Conservation (phyloP, 2,888 invertebrate genomes). For the Drosophila quinaria region DNA sequence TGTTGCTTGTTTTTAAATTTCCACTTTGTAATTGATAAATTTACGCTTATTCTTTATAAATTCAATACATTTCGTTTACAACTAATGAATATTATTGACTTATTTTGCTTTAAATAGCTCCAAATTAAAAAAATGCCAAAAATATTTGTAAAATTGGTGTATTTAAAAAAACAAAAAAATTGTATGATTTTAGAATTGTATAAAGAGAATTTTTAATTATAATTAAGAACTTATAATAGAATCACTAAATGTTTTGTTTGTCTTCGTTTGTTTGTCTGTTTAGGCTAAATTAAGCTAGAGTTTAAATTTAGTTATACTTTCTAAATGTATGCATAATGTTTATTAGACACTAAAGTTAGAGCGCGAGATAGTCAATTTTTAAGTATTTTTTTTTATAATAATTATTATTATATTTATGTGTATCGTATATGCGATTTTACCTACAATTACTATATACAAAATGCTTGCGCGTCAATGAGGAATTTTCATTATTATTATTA, state of each 20-base stretch:
- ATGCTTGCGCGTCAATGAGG: constrained; percentile 74
- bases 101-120: constrained; percentile 46
- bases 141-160: constrained; percentile 38
- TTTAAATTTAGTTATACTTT: constrained; percentile 64
- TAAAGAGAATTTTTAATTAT: constrained; percentile 41
- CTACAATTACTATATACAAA: constrained; percentile 73
- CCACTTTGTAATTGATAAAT: constrained; percentile 34
- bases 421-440: constrained; percentile 52
- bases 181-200: constrained; percentile 44
- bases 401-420: constrained; percentile 20
- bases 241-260: constrained; percentile 80
- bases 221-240: constrained; percentile 75
- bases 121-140: constrained; percentile 65
- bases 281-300: constrained; percentile 67
- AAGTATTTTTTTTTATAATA: constrained; percentile 27
- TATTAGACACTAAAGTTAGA: constrained; percentile 62
- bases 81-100: constrained; percentile 71
- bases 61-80: constrained; percentile 75
- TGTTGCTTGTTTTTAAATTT: constrained; percentile 36
- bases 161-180: constrained; percentile 48
- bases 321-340: constrained; percentile 48
- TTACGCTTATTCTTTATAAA: constrained; percentile 79
- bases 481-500: constrained; percentile 43
- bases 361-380: constrained; percentile 76
- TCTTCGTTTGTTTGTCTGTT: constrained; percentile 74